Conservation (phyloP, 2,113 vertebrate genomes). For the Oreochromis niloticus region DNA sequence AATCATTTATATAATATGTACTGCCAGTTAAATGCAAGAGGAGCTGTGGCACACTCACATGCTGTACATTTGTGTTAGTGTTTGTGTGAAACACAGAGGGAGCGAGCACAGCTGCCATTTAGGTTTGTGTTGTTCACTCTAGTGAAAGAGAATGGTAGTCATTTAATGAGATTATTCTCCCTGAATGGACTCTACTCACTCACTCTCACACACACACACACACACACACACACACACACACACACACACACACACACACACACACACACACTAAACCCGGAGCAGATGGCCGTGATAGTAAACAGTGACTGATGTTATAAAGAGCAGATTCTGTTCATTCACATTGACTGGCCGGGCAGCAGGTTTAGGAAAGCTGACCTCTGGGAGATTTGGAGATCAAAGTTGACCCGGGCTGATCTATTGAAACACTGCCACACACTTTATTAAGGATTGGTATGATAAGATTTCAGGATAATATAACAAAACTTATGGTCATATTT, state of each 20-base stretch:
- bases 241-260: background rate
- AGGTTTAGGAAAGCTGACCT: slow-evolving; percentile 40
- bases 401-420: background rate
- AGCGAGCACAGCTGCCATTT: slow-evolving; percentile 46
- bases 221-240: background rate
- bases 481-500: background rate
- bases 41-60: background rate
- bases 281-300: slow-evolving; percentile 64
- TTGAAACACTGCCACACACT: background rate
- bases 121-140: slow-evolving; percentile 8
- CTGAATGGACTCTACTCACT: slow-evolving; percentile 48
- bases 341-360: slow-evolving; percentile 25
- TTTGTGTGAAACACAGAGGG: background rate
- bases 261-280: background rate
- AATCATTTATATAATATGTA: background rate
- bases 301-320: slow-evolving; percentile 58
- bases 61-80: background rate
- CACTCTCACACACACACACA: background rate
- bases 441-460: background rate
- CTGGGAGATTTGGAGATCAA: background rate
- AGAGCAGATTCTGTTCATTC: slow-evolving; percentile 47
- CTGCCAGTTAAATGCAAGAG: background rate
- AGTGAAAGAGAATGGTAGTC: slow-evolving; percentile 48
- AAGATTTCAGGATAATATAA: background rate
- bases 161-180: slow-evolving; percentile 68